These are phyloP conservation scores for Parauchenoglanis ngamensis DNA, from an alignment of 2,797 vertebrate species.

Conservation along the genomic window DNA sequence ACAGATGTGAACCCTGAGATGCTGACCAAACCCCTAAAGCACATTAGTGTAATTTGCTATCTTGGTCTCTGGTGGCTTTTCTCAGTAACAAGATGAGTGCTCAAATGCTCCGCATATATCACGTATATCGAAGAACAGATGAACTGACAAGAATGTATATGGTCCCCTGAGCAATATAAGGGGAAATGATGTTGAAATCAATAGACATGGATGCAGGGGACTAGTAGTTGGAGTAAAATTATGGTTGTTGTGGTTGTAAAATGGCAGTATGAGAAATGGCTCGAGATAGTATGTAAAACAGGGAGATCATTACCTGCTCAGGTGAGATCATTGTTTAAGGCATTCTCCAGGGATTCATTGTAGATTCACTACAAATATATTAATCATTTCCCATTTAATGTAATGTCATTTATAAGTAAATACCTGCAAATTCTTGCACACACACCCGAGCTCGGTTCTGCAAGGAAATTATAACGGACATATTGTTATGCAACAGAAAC, in stretches of 20 bases:
- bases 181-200: neutral
- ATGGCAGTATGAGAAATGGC: neutral
- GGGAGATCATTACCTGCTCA: slow-evolving; percentile 6
- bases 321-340: slow-evolving; percentile 2
- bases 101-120: neutral
- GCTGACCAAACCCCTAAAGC: slow-evolving; percentile 8
- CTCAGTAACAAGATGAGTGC: neutral
- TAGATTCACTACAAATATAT: neutral
- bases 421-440: neutral
- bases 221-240: neutral
- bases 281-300: neutral
- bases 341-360: neutral
- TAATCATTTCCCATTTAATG: neutral
- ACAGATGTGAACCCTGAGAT: neutral
- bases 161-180: neutral
- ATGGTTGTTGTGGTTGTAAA: neutral
- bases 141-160: neutral
- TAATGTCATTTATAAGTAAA: neutral
- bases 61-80: slow-evolving; percentile 11
- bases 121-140: slow-evolving; percentile 28
- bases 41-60: slow-evolving; percentile 27
- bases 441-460: neutral
- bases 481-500: neutral
- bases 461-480: neutral
- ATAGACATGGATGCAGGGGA: neutral